Conservation (phyloP, 2,113 vertebrate genomes). For the Callocephalon fimbriatum region DNA sequence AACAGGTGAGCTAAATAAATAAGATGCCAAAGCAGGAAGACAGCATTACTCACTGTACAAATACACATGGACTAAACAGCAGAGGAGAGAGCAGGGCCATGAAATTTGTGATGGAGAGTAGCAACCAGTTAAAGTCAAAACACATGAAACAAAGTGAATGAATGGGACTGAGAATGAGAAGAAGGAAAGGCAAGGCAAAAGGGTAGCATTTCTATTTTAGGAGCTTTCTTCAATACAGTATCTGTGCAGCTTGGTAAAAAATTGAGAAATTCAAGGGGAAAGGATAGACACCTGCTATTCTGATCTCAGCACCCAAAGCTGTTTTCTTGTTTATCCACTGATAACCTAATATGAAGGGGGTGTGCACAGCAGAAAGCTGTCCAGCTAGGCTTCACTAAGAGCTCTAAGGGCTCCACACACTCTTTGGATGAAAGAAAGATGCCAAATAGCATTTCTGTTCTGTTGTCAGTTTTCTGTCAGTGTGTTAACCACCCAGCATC, state of each 20-base stretch:
- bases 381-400: not conserved
- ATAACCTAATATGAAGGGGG: not conserved
- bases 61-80: not conserved
- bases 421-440: not conserved
- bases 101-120: not conserved
- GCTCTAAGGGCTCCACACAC: not conserved
- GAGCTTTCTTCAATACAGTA: not conserved
- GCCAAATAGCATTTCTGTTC: not conserved
- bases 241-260: not conserved
- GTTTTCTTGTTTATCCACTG: not conserved
- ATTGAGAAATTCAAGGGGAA: not conserved
- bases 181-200: not conserved
- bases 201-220: not conserved
- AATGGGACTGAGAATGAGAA: not conserved
- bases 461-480: conserved; percentile 27
- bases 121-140: conserved; percentile 16
- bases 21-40: conserved; percentile 32
- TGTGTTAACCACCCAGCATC: not conserved
- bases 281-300: not conserved
- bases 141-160: not conserved
- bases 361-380: not conserved
- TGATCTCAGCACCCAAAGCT: not conserved
- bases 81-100: not conserved
- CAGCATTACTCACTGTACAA: conserved; percentile 15
- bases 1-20: conserved; percentile 19